A percentile compares a stretch with the other conserved stretches of the same genome.
Conservation (phyloP, 1,140 invertebrate species). For the Thaumatotibia leucotreta region DNA sequence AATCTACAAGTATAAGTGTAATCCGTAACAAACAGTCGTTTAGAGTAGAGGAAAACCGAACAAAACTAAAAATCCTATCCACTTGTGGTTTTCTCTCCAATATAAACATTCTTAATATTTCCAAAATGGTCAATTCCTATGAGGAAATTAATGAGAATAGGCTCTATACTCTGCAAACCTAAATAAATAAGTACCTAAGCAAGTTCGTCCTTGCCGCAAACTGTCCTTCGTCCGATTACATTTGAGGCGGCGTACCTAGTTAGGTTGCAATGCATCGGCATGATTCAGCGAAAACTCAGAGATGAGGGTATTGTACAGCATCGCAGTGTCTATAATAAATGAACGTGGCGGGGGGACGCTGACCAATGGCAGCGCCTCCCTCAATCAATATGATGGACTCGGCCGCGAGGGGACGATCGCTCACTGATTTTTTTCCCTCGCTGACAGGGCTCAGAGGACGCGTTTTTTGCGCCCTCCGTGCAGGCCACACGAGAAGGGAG, state of each 20-base stretch:
- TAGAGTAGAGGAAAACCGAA: too few relatives aligned
- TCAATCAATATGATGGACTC: slow-evolving; percentile 76
- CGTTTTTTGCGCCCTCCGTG: slow-evolving; percentile 68
- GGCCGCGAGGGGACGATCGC: slow-evolving; percentile 73
- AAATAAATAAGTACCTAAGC: too few relatives aligned
- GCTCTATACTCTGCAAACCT: too few relatives aligned
- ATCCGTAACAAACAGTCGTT: too few relatives aligned
- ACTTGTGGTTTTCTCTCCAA: too few relatives aligned
- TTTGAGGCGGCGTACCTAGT: background rate
- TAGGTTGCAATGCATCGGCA: slow-evolving; percentile 5
- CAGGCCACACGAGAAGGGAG: slow-evolving; percentile 52
- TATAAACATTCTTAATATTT: too few relatives aligned
- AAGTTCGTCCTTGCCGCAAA: too few relatives aligned
- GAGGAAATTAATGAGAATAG: too few relatives aligned
- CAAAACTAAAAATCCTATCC: too few relatives aligned
- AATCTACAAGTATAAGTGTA: too few relatives aligned
- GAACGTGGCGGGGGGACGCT: slow-evolving; percentile 67
- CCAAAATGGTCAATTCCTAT: too few relatives aligned
- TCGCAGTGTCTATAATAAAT: slow-evolving; percentile 74
- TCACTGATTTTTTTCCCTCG: slow-evolving; percentile 76
- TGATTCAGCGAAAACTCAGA: slow-evolving; percentile 6
- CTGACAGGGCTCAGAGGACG: slow-evolving; percentile 71
- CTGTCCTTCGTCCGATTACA: too few relatives aligned
- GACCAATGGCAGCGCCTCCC: slow-evolving; percentile 70
- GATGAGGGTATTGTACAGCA: slow-evolving; percentile 39